Conservation (phyloP, 2,888 invertebrate genomes). For the Encarsia formosa region DNA sequence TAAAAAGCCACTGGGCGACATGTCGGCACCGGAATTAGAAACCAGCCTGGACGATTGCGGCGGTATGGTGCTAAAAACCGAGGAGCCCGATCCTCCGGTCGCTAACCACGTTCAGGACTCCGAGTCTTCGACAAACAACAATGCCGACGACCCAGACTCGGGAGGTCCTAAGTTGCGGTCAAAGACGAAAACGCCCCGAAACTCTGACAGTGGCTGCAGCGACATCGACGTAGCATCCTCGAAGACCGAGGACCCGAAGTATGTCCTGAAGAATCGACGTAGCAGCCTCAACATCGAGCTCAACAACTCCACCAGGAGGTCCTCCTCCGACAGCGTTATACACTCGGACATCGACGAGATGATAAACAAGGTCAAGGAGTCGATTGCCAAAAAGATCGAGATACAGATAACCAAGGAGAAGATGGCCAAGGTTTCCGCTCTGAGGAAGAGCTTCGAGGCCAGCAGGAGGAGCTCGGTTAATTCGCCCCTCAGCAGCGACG, state of each 20-base stretch:
- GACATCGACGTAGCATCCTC: constrained; percentile 31
- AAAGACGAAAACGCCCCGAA: constrained; percentile 46
- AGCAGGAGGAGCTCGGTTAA: constrained; percentile 35
- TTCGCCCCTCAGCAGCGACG: constrained; percentile 42
- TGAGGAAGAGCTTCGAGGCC: constrained; percentile 41
- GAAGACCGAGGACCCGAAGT: constrained; percentile 17
- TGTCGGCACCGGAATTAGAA: constrained; percentile 12
- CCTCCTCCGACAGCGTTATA: constrained; percentile 31
- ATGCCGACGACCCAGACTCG: constrained; percentile 38
- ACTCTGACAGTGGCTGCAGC: constrained; percentile 31
- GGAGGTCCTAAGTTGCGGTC: constrained; percentile 42
- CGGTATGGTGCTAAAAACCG: neutral
- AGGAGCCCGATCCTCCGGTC: neutral
- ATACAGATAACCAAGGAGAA: too few relatives aligned
- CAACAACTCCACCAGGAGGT: constrained; percentile 37
- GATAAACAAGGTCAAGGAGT: constrained; percentile 47
- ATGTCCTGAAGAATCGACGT: constrained; percentile 42
- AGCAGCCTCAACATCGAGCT: constrained; percentile 46
- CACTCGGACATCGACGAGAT: constrained; percentile 47
- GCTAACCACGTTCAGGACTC: neutral
- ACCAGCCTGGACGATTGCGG: neutral
- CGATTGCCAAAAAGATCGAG: constrained; percentile 46
- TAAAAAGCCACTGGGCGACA: neutral
- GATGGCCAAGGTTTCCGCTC: too few relatives aligned
- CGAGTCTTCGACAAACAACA: constrained; percentile 45